Evolutionary conservation across 2,888 invertebrate genomes (phyloP).

Genomic region (Platerodrilus igneus): DNA sequence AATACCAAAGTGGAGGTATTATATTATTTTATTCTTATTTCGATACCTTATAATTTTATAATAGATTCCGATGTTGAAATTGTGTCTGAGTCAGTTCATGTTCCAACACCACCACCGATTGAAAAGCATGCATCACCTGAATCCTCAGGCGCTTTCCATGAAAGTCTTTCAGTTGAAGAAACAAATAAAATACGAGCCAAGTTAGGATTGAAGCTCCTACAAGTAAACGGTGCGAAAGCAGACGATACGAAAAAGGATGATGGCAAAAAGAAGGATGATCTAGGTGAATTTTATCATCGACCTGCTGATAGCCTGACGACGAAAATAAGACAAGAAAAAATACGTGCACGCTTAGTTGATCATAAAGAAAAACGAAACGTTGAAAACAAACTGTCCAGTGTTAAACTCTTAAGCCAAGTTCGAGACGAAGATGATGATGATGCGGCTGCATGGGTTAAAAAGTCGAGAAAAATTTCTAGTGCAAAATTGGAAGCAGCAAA

Average conservation of each 20-base stretch:
- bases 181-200: slow-evolving; percentile 88
- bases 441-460: slow-evolving; percentile 76
- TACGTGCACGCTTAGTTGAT: slow-evolving; percentile 73
- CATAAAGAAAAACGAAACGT: slow-evolving; percentile 75
- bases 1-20: slow-evolving; percentile 56
- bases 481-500: slow-evolving; percentile 82
- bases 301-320: slow-evolving; percentile 72
- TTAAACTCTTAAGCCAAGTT: slow-evolving; percentile 63
- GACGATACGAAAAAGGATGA: slow-evolving; percentile 52
- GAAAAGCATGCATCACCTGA: slow-evolving; percentile 30
- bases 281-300: slow-evolving; percentile 83
- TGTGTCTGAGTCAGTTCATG: slow-evolving; percentile 30
- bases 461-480: slow-evolving; percentile 67
- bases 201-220: slow-evolving; percentile 88
- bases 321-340: slow-evolving; percentile 71
- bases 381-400: slow-evolving; percentile 60
- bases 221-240: slow-evolving; percentile 54
- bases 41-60: too few relatives aligned
- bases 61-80: slow-evolving; percentile 44
- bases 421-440: slow-evolving; percentile 74
- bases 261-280: slow-evolving; percentile 51
- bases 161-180: slow-evolving; percentile 72
- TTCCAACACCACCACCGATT: slow-evolving; percentile 38
- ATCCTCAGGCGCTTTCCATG: slow-evolving; percentile 46
- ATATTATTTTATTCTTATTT: slow-evolving; percentile 40